Evolutionary conservation across 2,797 vertebrate genomes (phyloP), one percentile per base, ranked within the genome.

Genomic region (Scarus forsteni): DNA sequence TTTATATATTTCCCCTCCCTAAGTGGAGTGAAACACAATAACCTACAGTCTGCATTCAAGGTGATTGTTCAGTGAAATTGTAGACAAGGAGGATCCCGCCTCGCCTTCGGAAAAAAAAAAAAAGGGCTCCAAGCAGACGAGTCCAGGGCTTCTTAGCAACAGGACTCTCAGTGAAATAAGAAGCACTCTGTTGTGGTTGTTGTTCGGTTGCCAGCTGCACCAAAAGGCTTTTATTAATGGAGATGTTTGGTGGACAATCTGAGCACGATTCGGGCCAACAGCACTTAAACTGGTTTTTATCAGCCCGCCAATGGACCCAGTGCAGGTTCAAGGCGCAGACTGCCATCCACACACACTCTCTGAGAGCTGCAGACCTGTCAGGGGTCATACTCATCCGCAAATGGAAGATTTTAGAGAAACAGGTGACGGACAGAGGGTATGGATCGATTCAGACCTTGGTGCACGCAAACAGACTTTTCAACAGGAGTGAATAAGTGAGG

Each of bases 1-100:
- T 83, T 85, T 67, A 63, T 79, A 44, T 49, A 58, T 75, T 65
- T 80, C 54, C 54, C 80, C 48, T 59, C 80, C 80, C 65, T 83
- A 83, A 85, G 84, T 87, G 75, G 65, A 42, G 73, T 74, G 83
- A 80, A 77, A 88, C 82, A 83, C 77, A 84, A 83, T 83, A 76
- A 66, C 62, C 76, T 79, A 49, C 78, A 70, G 57, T 72, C 55
- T 57, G 70, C 81, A 58, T 85, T 85, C 73, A 79, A 43, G 64
- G 61, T 73, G 39, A 86, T 79, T 87, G 85, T 88, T 79, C 62
- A 62, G 77, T 83, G 89, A 79, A 88, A 89, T 68, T 70, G 73
- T 81, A 88, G 82, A 88, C 72, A 46, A 75, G 73, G 73, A 55
- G 36, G 68, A 75, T 67, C 63, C 65, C n/a, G 39, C 65, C 68